Evolutionary conservation across 2,888 invertebrate genomes (phyloP).

Genomic region (Ditula angustiorana): DNA sequence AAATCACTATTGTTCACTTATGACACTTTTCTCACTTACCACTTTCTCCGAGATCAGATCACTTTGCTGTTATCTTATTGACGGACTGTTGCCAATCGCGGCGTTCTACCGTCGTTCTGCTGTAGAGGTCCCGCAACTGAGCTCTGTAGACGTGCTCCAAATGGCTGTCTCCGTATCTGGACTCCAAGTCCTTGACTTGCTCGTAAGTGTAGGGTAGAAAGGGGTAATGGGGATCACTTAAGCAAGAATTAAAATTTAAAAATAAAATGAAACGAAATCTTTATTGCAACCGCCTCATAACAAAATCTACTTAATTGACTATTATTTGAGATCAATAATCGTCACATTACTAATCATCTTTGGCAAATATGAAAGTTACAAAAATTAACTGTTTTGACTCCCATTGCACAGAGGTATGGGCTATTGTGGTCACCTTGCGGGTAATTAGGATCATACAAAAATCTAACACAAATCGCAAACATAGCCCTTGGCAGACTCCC

Average conservation of each 20-base stretch:
- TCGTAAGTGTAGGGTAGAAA: too few relatives aligned
- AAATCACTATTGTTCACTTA: too few relatives aligned
- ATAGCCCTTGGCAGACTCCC: conserved; percentile 21
- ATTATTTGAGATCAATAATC: not conserved
- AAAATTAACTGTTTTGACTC: conserved; percentile 4
- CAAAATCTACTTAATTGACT: conserved; percentile 5
- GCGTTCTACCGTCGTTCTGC: too few relatives aligned
- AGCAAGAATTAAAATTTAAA: not conserved
- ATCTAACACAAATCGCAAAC: conserved; percentile 1
- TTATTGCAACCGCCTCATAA: not conserved
- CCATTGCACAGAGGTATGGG: conserved; percentile 7
- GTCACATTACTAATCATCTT: not conserved
- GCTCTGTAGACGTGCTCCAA: too few relatives aligned
- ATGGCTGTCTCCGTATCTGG: too few relatives aligned
- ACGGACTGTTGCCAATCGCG: too few relatives aligned
- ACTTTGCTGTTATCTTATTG: too few relatives aligned
- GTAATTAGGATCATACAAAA: conserved; percentile 8
- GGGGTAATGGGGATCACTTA: conserved; percentile 1
- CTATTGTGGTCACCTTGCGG: conserved; percentile 4
- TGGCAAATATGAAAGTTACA: not conserved
- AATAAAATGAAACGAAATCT: not conserved
- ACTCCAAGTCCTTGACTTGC: too few relatives aligned
- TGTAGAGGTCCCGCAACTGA: too few relatives aligned
- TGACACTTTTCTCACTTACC: too few relatives aligned
- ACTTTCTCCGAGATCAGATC: too few relatives aligned